These are phyloP conservation scores for Myrmecobius fasciatus DNA, from an alignment of 2,113 vertebrate genomes.

Conservation along the genomic window DNA sequence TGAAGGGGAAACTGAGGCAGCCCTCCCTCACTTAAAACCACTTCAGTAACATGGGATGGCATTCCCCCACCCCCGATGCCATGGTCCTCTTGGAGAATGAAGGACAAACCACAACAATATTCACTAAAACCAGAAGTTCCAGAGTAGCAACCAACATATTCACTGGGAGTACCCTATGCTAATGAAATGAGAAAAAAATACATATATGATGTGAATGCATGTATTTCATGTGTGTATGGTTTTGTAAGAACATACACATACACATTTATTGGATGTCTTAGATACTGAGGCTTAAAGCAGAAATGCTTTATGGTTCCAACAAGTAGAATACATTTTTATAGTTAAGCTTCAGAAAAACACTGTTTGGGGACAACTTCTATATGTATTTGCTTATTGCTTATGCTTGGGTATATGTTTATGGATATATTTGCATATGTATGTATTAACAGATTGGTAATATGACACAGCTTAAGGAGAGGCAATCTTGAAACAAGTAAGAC, in stretches of 20 bases:
- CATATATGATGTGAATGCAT: neutral
- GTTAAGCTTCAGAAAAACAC: neutral
- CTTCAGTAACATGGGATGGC: too few relatives aligned
- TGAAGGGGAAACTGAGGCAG: too few relatives aligned
- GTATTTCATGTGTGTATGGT: accelerated
- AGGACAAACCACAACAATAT: too few relatives aligned
- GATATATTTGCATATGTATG: neutral
- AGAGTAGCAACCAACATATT: neutral
- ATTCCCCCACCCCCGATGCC: too few relatives aligned
- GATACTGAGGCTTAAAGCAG: neutral
- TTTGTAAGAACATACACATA: neutral
- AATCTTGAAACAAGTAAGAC: neutral
- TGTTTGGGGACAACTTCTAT: neutral
- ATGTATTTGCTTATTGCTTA: neutral
- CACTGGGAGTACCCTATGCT: neutral
- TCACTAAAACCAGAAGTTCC: neutral
- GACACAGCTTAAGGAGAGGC: neutral
- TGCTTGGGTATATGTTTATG: neutral
- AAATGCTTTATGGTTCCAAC: neutral
- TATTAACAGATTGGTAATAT: neutral
- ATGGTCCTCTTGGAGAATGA: too few relatives aligned
- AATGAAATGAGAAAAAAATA: neutral
- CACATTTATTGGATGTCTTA: neutral
- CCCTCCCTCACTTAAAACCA: too few relatives aligned
- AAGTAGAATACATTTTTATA: neutral